Evolutionary conservation across 1,140 invertebrate genomes (phyloP).

Genomic region (Chrysomallon squamiferum): DNA sequence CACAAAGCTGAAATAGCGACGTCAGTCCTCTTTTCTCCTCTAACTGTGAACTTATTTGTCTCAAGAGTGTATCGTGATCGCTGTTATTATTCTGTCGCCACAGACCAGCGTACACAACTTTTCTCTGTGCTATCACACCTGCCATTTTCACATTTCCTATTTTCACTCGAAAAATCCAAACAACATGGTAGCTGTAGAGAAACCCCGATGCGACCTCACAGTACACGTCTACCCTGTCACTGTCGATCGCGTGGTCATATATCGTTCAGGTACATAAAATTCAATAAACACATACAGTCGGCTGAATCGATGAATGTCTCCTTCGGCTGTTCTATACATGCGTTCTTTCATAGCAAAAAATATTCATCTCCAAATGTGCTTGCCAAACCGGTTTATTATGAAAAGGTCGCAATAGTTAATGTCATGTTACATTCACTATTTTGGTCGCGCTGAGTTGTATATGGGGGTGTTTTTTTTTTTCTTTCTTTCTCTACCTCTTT

Average conservation of each 20-base stretch:
- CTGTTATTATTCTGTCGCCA: background rate
- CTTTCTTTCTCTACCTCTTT: too few species aligned
- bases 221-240: too few species aligned
- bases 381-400: constrained; percentile 7
- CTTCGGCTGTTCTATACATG: too few species aligned
- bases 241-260: too few species aligned
- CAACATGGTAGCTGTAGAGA: background rate
- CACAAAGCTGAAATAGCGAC: constrained; percentile 3
- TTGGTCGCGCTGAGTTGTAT: too few species aligned
- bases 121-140: background rate
- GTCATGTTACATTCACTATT: too few species aligned
- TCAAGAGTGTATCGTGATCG: background rate
- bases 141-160: background rate
- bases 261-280: too few species aligned
- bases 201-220: too few species aligned
- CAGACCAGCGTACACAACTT: background rate
- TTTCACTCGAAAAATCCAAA: background rate
- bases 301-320: too few species aligned
- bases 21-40: background rate
- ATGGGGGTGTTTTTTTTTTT: too few species aligned
- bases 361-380: background rate
- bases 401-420: too few species aligned
- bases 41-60: constrained; percentile 8
- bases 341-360: background rate
- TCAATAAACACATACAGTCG: too few species aligned